These are phyloP conservation scores for Oostethus manadensis DNA, from an alignment of 2,113 vertebrate species.

Conservation along the genomic window DNA sequence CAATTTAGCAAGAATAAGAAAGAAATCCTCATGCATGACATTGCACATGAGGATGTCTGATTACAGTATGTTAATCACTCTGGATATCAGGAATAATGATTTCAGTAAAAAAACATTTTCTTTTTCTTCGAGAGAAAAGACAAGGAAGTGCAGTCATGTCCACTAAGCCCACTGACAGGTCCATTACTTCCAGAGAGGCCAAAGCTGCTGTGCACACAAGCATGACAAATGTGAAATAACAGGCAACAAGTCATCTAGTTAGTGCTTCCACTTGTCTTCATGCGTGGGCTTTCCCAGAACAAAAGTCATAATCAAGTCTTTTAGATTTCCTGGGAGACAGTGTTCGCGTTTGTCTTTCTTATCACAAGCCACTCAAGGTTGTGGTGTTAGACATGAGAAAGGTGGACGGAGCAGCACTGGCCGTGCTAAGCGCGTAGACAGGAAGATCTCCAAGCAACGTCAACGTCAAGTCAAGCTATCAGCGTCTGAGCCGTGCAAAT, in stretches of 20 bases:
- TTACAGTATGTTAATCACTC: neutral
- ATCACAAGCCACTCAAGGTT: too few relatives aligned
- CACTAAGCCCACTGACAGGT: neutral
- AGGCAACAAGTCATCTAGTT: conserved; percentile 4
- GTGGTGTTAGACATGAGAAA: too few relatives aligned
- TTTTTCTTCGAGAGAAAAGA: neutral
- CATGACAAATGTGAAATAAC: conserved; percentile 10
- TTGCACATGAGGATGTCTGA: neutral
- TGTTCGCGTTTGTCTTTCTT: too few relatives aligned
- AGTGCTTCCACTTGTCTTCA: conserved; percentile 7
- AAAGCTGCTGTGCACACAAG: conserved; percentile 4
- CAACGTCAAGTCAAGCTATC: conserved; percentile 19
- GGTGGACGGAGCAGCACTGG: too few relatives aligned
- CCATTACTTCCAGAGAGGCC: conserved; percentile 14
- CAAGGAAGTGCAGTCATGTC: neutral
- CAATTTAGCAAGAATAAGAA: neutral
- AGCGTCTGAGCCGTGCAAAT: conserved; percentile 25
- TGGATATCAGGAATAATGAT: neutral
- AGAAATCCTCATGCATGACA: neutral
- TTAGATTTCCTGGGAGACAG: too few relatives aligned
- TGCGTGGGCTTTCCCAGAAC: neutral
- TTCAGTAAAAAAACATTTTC: neutral
- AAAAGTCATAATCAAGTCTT: neutral
- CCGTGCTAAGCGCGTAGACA: neutral
- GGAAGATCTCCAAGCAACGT: conserved; percentile 2